Base-by-base conservation (phyloP, 2,797 vertebrate genomes). In the Dicrostonyx torquatus region DNA sequence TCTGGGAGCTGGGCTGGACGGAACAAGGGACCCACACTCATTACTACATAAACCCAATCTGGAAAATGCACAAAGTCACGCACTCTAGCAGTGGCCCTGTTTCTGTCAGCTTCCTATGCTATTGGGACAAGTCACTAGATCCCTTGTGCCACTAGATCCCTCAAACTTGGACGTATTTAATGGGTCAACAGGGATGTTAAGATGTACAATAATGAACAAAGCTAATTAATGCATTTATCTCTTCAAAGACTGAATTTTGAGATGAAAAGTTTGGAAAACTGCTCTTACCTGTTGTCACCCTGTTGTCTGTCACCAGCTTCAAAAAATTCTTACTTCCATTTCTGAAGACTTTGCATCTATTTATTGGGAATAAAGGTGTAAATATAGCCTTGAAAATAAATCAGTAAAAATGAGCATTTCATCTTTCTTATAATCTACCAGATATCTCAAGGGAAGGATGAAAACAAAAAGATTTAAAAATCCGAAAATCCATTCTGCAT, bases 391-490 rank as follows among this genome's bases (percentile, higher is more conserved):
- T 58, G 76, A 92, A 93, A 88, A 58, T 86, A 68, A 2, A 84
- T 87, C 31, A 40, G 9, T 60, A 79, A 86, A 90, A 88, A 68
- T 31, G 48, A 95, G 4, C 50, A 80, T 86, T 50, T 87, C 80
- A 55, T 82, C 43, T 91, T 94, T 11, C 9, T 15, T 87, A 4
- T 87, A 77, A 73, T 18, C 37, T 83, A 86, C 3, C 22, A 78
- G 43, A 64, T 75, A 2, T 53, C 91, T 73, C 53, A 90, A 31
- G 15, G 37, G 77, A 85, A 43, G 89, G 43, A 88, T 82, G 5
- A 93, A 93, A 87, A 92, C 89, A 77, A 94, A 91, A 94, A 58
- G 22, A 62, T 94, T 94, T 85, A 73, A 87, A 91, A 92, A 26
- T 8, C 6, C 78, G 26, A 82, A 95, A 78, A 92, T 70, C 7